Evolutionary conservation across 2,888 invertebrate genomes (phyloP).

Genomic region (Sturmia bella): DNA sequence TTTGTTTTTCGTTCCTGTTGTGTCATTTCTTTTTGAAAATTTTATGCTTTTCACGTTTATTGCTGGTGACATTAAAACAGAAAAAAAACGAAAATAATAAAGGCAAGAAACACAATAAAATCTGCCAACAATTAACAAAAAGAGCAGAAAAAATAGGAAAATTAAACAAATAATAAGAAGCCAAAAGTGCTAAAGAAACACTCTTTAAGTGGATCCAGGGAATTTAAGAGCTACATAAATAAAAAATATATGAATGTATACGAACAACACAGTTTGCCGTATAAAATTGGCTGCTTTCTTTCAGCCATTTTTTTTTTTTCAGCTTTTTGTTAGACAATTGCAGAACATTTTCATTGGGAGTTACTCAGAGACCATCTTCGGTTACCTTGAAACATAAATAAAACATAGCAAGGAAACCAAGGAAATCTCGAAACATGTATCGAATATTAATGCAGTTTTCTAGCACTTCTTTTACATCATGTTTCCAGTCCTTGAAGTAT

Average conservation of each 20-base stretch:
- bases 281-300: conserved; percentile 16
- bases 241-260: not conserved
- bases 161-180: conserved; percentile 31
- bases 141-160: not conserved
- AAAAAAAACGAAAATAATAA: conserved; percentile 11
- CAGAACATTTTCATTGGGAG: conserved; percentile 13
- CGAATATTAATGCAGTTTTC: conserved; percentile 47
- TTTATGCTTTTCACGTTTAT: conserved; percentile 56
- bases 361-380: conserved; percentile 4
- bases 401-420: not conserved
- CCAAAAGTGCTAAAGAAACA: conserved; percentile 13
- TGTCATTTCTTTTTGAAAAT: conserved; percentile 29
- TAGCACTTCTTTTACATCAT: conserved; percentile 3
- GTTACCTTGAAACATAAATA: conserved; percentile 13
- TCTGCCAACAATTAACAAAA: conserved; percentile 28
- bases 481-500: conserved; percentile 28
- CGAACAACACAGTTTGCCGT: not conserved
- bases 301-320: conserved; percentile 9
- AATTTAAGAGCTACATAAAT: conserved; percentile 14
- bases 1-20: conserved; percentile 22
- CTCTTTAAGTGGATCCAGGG: conserved; percentile 16
- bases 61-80: conserved; percentile 52
- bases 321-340: conserved; percentile 11
- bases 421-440: conserved; percentile 17
- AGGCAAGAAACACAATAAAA: conserved; percentile 11